Evolutionary conservation across 2,113 vertebrate species (phyloP), one percentile per base, ranked within the genome.

Genomic region (Scortum barcoo): DNA sequence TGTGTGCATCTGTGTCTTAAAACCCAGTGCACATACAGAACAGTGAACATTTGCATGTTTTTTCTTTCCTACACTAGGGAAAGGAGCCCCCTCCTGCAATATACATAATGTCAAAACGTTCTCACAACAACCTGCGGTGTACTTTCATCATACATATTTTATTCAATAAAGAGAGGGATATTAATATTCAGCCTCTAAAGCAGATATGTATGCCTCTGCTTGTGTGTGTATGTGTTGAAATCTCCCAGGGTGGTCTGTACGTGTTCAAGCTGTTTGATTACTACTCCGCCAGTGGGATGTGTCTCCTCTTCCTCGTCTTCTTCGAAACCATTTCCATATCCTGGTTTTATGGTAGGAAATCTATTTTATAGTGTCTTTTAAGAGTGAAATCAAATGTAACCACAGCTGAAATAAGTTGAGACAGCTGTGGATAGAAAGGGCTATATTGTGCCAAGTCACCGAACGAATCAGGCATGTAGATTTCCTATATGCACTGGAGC

Each of bases 181-280:
- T 91, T 75, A 76, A 67, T 83, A 80, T 78, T 72, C 51, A 81
- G 74, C 38, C n/a, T 80, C 75, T 72, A 58, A 78, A 71, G 71
- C 38, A 78, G 53, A n/a, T 84, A 9, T 65, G 42, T 60, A 22
- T 86, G 61, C 74, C 12, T 88, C 68, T 86, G 61, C 74, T 12
- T 88, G 71, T 76, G 36, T 80, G 56, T 42, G 3, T 77, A 68
- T 77, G 7, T 92, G 87, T 65, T 94, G 16, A 93, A 72, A 62
- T 84, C 85, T 84, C 82, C 28, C 89, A 97, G 97, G 96, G 96
- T 12, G 97, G 97, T 22, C 95, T 97, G 81, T 98, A 97, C 71
- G 96, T 98, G 62, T 98, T 98, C 93, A 98, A 98, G 93, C 89
- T 98, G 66, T 98, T 98, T 91, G 97, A 97, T 92, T 97, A 98